phyloP scores from a whole-genome alignment of 1,140 invertebrate species.

The Adelges cooleyi region DNA sequence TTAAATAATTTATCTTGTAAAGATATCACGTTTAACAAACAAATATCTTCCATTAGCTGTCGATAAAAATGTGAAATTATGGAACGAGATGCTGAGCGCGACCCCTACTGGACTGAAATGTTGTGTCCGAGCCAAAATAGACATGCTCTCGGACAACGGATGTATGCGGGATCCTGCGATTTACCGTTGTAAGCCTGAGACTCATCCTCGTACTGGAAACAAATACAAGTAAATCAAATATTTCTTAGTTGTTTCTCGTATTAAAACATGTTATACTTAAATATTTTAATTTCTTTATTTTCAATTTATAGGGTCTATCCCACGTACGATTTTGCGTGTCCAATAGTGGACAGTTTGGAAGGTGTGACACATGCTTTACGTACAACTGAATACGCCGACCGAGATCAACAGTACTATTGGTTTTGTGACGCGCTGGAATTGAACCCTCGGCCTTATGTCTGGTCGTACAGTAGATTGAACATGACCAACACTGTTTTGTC shows the following conservation, averaged over 20 bases:
- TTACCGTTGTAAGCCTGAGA: constrained; percentile 93
- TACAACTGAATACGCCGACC: constrained; percentile 97
- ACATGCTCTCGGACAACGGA: constrained; percentile 92
- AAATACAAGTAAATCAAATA: constrained; percentile 77
- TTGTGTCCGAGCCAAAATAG: constrained; percentile 94
- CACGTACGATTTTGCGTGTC: constrained; percentile 99
- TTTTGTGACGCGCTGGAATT: constrained; percentile 69
- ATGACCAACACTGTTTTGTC: constrained; percentile 97
- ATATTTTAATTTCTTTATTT: not conserved
- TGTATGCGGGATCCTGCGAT: constrained; percentile 98
- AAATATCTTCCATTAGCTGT: constrained; percentile 46
- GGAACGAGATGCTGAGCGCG: constrained; percentile 92
- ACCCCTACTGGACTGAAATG: constrained; percentile 65
- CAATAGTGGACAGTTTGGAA: constrained; percentile 95
- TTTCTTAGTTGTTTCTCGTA: too few relatives aligned
- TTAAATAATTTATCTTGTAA: too few relatives aligned
- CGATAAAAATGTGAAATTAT: constrained; percentile 76
- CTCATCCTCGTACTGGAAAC: constrained; percentile 80
- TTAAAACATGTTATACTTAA: too few relatives aligned
- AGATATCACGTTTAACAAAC: too few relatives aligned
- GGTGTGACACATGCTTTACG: constrained; percentile 92
- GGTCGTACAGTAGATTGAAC: constrained; percentile 84
- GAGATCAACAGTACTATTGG: constrained; percentile 97
- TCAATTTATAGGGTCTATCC: constrained; percentile 86
- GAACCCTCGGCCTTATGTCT: constrained; percentile 84